Base-by-base conservation (phyloP, 1,140 invertebrate genomes). In the Pteromalus puparum region DNA sequence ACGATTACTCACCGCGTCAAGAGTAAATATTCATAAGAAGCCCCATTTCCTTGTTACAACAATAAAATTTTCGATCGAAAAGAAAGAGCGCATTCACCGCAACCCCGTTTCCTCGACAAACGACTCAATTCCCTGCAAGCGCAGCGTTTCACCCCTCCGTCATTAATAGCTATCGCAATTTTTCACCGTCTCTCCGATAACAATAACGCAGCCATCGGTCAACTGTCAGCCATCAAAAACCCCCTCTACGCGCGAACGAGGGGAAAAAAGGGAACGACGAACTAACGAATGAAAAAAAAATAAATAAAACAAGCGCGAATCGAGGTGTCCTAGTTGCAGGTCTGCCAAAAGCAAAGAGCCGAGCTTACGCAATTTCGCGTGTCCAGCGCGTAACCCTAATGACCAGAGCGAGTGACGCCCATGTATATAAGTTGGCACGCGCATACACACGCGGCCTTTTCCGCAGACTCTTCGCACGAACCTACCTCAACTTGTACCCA, bases 371-470 rank as follows among this genome's bases (percentile, higher is more conserved):
- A 74, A 74, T 38, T 74, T 77, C 75, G 24, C 46, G 46, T 24
- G 75, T 77, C 75, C 75, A 76, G 46, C 24, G 46, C 10, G 18
- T 74, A 74, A 38, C 28, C 72, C 42, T 77, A 77, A 77, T 61
- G 75, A 65, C 30, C 74, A 12, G 15, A 21, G n/a, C 74, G 74
- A 76, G 74, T 53, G 74, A 76, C 46, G 46, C 74, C 13, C 24
- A 46, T 28, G 13, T 77, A 65, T 13, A 42, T 42, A 42, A 21
- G 53, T 77, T 77, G 75, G 75, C 75, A 61, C 48, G 46, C 42
- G 34, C 30, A 34, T 13, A 10, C 38, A 73, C 72, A 9, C 18
- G 30, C 30, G 30, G 30, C 30, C 30, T 34, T 34, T 34, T 34
- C 30, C 30, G 30, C 30, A 5, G 30, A 34, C 3, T 6, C 30